phyloP scores from a whole-genome alignment of 1,140 invertebrate species.

The Phenacoccus solenopsis region DNA sequence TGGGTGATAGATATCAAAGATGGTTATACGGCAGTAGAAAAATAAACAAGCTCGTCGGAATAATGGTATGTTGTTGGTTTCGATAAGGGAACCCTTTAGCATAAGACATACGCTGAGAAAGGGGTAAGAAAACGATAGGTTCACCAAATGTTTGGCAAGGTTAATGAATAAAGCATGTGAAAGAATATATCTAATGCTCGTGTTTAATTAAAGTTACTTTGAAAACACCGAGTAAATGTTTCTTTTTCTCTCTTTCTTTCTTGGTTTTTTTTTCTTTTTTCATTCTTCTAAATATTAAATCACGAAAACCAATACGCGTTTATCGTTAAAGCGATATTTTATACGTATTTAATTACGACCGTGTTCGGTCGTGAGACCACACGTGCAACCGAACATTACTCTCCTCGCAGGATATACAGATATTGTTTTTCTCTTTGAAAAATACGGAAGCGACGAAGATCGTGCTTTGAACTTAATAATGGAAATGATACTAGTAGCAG shows the following conservation, averaged over 20 bases:
- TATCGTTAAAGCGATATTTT: slow-evolving; percentile 15
- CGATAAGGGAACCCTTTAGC: neutral
- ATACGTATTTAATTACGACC: slow-evolving; percentile 16
- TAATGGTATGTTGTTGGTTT: neutral
- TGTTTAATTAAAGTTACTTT: neutral
- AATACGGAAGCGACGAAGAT: slow-evolving; percentile 11
- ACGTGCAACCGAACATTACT: slow-evolving; percentile 14
- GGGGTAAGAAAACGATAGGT: no score
- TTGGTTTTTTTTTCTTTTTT: neutral
- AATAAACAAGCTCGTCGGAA: neutral
- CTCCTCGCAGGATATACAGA: neutral
- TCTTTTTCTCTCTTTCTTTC: neutral
- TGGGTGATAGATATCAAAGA: neutral
- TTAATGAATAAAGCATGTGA: neutral
- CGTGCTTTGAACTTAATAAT: slow-evolving; percentile 13
- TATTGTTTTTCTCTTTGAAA: slow-evolving; percentile 15
- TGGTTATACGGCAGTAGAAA: neutral
- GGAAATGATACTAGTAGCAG: neutral
- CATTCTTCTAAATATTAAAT: slow-evolving; percentile 12
- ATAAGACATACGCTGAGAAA: no score
- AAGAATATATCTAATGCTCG: neutral
- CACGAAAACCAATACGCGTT: slow-evolving; percentile 10
- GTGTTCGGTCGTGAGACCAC: slow-evolving; percentile 13
- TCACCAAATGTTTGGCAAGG: neutral
- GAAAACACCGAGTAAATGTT: no score